Percentiles rank a stretch among this genome's conserved stretches.
These are phyloP conservation scores for Neocrepidodera transversa DNA, from an alignment of 2,888 invertebrate species.

Conservation along the genomic window DNA sequence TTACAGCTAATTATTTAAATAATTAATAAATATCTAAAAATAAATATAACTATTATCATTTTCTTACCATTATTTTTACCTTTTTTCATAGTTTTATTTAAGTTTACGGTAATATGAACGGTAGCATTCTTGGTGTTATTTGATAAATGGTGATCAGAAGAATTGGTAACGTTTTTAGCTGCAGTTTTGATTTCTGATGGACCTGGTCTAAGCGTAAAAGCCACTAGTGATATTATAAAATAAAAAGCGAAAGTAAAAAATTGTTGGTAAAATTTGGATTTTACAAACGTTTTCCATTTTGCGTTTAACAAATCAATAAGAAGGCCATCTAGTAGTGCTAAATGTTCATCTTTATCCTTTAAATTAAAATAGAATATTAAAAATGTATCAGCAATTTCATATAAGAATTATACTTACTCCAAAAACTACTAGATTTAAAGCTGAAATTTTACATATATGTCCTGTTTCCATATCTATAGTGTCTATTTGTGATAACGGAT, in stretches of 20 bases:
- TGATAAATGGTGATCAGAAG: conserved; percentile 27
- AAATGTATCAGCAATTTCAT: no score
- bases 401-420: conserved; percentile 71
- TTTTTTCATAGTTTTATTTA: conserved; percentile 19
- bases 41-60: no score
- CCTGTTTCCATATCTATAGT: conserved; percentile 92
- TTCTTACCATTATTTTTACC: conserved; percentile 12
- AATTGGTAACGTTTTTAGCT: conserved; percentile 40
- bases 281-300: conserved; percentile 98
- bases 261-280: conserved; percentile 91
- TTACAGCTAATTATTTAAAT: no score
- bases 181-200: conserved; percentile 62
- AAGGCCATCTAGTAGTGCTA: conserved; percentile 94
- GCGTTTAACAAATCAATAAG: conserved; percentile 92
- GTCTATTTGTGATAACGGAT: conserved; percentile 93
- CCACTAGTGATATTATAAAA: conserved; percentile 85
- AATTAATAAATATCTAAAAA: no score
- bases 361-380: no score
- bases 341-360: conserved; percentile 92
- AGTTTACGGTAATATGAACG: background rate
- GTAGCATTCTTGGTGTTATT: conserved; percentile 35
- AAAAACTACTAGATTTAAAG: conserved; percentile 94
- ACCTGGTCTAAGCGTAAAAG: conserved; percentile 90
- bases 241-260: conserved; percentile 91
- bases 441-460: conserved; percentile 93